Base-by-base conservation (phyloP, 2,113 vertebrate genomes). In the Thinocorus orbignyianus region DNA sequence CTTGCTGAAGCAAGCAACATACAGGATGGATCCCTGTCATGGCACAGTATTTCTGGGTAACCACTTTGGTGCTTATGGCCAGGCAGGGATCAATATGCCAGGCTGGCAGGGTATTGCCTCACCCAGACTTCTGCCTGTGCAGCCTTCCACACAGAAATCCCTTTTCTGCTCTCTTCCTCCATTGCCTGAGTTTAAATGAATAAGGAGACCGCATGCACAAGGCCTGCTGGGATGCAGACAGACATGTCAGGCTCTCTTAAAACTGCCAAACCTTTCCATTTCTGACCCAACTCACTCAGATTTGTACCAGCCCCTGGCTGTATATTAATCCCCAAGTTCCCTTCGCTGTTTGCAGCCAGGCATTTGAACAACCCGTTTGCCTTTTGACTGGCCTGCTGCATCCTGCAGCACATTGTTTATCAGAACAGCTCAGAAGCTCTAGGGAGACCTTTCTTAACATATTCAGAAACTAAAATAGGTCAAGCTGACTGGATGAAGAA, bases 361-460 rank as follows among this genome's bases (percentile, higher is more conserved):
- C n/a, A 46, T 55, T 55, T 41, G 35, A 23, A 42, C 41, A 48
- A 77, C n/a, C 2, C 0, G 0, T 17, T 35, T 11, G 5, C 35
- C 44, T 44, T 85, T 37, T 54, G 48, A 11, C 10, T 8, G 1
- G 6, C 20, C 73, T 77, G 49, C 49, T 16, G 7, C 51, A 70
- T 24, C 31, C 51, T 11, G 20, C 12, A 52, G 17, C 18, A 48
- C 0, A 1, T 1, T 72, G 74, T 46, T 90, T 70, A 71, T 35
- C 6, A 8, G 33, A 66, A 74, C 1, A 8, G 11, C 11, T 15
- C 28, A 25, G 46, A 54, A 81, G 5, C 26, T 52, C 69, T 7
- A 25, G 11, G 19, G 28, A 49, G 8, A 62, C 15, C 39, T 72
- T 60, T 44, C 31, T 35, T 31, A 49, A 49, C 13, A 24, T 9